Percentiles rank a stretch among this genome's conserved stretches.
phyloP scores from a whole-genome alignment of 2,113 vertebrate species.

The Hystrix cristata region DNA sequence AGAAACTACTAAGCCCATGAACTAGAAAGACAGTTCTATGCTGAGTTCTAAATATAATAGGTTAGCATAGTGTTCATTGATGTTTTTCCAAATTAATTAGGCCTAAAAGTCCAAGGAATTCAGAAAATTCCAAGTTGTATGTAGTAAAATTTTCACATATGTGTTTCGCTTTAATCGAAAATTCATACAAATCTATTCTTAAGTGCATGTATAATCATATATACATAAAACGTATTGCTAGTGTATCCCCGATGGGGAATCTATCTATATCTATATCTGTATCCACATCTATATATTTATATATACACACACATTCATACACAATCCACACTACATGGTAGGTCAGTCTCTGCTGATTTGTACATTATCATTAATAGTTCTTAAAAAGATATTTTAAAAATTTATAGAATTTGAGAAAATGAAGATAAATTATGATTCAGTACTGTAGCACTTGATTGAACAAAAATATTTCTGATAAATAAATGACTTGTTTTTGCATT shows the following conservation, averaged over 20 bases:
- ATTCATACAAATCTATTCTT: not conserved
- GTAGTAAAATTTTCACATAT: not conserved
- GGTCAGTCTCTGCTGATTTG: not conserved
- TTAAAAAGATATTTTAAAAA: not conserved
- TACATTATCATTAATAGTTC: not conserved
- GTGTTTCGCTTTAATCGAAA: not conserved
- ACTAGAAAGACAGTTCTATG: not conserved
- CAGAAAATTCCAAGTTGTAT: not conserved
- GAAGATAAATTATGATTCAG: not conserved
- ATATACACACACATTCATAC: not conserved
- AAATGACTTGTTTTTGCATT: not conserved
- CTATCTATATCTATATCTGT: not conserved
- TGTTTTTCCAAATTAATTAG: conserved; percentile 2
- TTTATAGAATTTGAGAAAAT: not conserved
- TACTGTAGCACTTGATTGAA: not conserved
- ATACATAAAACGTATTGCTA: not conserved
- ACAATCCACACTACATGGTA: not conserved
- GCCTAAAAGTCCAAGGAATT: not conserved
- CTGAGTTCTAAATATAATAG: not conserved
- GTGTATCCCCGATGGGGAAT: not conserved
- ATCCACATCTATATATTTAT: too few relatives aligned
- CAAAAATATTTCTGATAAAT: not conserved
- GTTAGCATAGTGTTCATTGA: not conserved
- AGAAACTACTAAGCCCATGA: not conserved
- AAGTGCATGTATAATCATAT: not conserved